Evolutionary conservation across 2,113 vertebrate species (phyloP).

Genomic region (Numenius arquata): DNA sequence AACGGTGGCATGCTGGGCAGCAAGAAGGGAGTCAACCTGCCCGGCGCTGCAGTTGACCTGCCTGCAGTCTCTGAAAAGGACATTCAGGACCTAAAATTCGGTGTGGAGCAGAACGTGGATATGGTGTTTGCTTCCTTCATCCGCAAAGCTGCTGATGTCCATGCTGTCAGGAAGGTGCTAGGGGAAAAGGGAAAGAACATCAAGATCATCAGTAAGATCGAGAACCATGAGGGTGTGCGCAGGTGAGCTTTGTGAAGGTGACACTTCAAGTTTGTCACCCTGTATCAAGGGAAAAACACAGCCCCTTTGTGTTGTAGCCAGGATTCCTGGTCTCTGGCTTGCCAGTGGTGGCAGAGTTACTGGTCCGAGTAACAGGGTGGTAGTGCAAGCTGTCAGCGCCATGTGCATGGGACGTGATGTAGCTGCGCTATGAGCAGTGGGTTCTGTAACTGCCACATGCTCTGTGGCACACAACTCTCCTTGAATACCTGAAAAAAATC

Average conservation of each 20-base stretch:
- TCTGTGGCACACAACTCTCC: too few species aligned
- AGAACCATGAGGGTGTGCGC: conserved; percentile 97
- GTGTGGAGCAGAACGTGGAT: conserved; percentile 93
- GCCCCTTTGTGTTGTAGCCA: accelerated
- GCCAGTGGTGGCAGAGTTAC: too few species aligned
- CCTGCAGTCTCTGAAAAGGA: conserved; percentile 94
- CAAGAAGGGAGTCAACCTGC: conserved; percentile 97
- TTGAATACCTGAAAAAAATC: background rate
- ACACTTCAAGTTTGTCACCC: background rate
- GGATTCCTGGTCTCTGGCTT: background rate
- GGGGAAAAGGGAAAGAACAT: conserved; percentile 97
- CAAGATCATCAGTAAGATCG: conserved; percentile 98
- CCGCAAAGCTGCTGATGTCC: conserved; percentile 92
- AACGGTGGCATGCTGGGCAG: conserved; percentile 91
- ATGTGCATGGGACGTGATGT: accelerated
- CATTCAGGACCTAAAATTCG: conserved; percentile 91
- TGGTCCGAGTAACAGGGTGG: background rate
- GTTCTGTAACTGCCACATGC: background rate
- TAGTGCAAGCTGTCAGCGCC: background rate
- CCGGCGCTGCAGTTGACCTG: conserved; percentile 90
- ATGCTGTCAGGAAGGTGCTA: conserved; percentile 88
- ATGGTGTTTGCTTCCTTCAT: conserved; percentile 99
- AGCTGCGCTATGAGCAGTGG: background rate
- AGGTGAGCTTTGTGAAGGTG: conserved; percentile 70
- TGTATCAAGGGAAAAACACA: background rate